Conservation (phyloP, 2,888 invertebrate species). For the Parapristionchus giblindavisi region DNA sequence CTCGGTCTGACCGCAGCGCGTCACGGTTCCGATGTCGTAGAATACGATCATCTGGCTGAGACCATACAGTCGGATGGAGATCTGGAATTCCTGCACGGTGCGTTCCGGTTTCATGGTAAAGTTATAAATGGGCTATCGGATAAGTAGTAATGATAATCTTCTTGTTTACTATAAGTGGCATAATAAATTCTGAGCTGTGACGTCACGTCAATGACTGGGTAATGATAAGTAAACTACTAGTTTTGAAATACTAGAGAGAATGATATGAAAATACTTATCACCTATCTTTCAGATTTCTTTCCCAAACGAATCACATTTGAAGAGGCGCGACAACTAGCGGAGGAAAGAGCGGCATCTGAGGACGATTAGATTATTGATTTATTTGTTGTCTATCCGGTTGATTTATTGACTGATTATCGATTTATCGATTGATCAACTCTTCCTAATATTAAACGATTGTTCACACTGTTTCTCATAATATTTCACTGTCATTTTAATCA, state of each 20-base stretch:
- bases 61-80: constrained; percentile 44
- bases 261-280: background rate
- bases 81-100: constrained; percentile 46
- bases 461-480: background rate
- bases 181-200: too few species aligned
- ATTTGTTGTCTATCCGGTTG: too few species aligned
- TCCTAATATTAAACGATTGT: background rate
- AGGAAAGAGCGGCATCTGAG: too few species aligned
- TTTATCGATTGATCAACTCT: background rate
- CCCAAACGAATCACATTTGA: constrained; percentile 38
- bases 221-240: too few species aligned
- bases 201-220: too few species aligned
- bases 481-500: background rate
- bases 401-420: background rate
- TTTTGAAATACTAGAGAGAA: too few species aligned
- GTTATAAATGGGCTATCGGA: too few species aligned
- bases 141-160: too few species aligned
- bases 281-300: constrained; percentile 31
- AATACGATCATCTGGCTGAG: constrained; percentile 43
- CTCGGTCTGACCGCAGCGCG: constrained; percentile 38
- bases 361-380: too few species aligned
- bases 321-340: constrained; percentile 26
- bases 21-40: constrained; percentile 26
- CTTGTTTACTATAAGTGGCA: too few species aligned
- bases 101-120: too few species aligned